Evolutionary conservation across 2,113 vertebrate genomes (phyloP), one percentile per base, ranked within the genome.

Genomic region (Lamprologus sp.): DNA sequence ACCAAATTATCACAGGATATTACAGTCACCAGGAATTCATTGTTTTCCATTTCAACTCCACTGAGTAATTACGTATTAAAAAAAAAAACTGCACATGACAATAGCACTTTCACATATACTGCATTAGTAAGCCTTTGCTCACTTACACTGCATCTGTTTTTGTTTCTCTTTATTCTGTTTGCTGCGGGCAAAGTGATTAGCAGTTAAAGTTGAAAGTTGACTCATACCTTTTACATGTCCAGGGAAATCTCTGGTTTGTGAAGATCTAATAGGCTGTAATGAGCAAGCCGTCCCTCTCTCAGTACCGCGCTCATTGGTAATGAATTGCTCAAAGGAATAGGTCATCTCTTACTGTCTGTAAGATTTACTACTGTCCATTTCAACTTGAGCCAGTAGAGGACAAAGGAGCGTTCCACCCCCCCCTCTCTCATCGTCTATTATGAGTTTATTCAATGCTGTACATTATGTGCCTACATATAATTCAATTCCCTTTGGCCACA

Each of bases 291-390:
- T 42, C 85, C 88, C 82, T 83, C 54, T 83, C 83, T 47, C 15
- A 4, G 81, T 42, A 37, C 81, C 11, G 14, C 68, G 4, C 79
- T 89, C 68, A 9, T 31, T 26, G 53, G 54, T 86, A 88, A 92
- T 90, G 89, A 92, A 92, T 86, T 13, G 68, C 89, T 91, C 79
- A 89, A 23, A 90, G 88, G 56, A 94, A 86, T 79, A 90, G 89
- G 89, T 89, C 85, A 92, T 90, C 55, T 90, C 88, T 86, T 56
- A 75, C 65, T 83, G 88, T 88, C 90, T 68, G 49, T 2, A 81
- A 91, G 88, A 91, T 92, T 82, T 81, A 93, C 83, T 82, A 21
- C 84, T 31, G 17, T 86, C 85, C 84, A 21, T 83, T 91, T 88
- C 81, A 79, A 42, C 63, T 54, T 13, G 77, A 86, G 68, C 17